Base-by-base conservation (phyloP, 1,140 invertebrate genomes). In the Drosophila kohkoa region DNA sequence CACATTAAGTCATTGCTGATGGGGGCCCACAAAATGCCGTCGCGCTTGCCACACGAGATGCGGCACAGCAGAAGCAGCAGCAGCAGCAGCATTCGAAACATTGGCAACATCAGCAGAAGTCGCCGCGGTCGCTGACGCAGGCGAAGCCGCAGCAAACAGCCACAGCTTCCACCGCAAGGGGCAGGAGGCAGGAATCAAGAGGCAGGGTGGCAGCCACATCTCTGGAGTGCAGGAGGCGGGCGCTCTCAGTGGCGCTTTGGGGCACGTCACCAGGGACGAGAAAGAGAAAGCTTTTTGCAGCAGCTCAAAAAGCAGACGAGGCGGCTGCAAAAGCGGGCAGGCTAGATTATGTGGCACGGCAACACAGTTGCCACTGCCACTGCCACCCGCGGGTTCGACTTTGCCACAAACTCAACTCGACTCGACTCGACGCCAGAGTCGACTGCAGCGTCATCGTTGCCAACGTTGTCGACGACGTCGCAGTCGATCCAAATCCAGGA, bases 1-100 rank as follows among this genome's bases (percentile, higher is more conserved):
- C 80, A 90, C 87, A 80, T 81, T 87, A 87, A 90, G 73, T 82
- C 87, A 82, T 80, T 89, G 85, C 15, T 57, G 78, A 65, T 67
- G 65, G 69, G 64, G 62, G 66, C 63, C 63, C 78, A 90, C 64
- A 85, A 81, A 88, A 85, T 85, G 78, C 72, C 83, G 81, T 87
- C 85, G 83, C 76, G 77, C 71, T 77, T 75, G 82, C 77, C 82
- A 58, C 77, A 75, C 64, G 30, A 38, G 52, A 32, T 7, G 30
- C 45, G 54, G 32, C 15, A 45, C 46, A 6, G 59, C 16, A 32
- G 7, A 32, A 43, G 3, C 49, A 6, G 59, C 30, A 51, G 7
- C 46, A 6, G 59, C 20, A 32, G 3, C 48, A 43, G 6, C 49
- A 25, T 25, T 25, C 20, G 20, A 25, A 25, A 25, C 20, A 25